Conservation (phyloP, 2,113 vertebrate genomes). For the Albula goreensis region DNA sequence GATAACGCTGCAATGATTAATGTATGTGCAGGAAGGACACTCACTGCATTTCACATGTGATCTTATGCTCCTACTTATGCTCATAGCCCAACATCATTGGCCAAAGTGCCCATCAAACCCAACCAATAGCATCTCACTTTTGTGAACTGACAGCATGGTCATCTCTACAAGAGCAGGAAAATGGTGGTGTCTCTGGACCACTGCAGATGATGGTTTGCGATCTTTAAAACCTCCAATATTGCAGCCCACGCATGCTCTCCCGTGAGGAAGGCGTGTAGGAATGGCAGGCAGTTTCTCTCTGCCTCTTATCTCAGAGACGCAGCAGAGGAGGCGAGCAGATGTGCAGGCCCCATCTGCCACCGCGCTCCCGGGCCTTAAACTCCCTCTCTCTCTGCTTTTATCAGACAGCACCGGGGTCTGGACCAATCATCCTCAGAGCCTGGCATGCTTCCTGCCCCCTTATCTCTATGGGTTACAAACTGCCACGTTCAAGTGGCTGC, state of each 20-base stretch:
- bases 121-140: no score
- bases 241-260: not conserved
- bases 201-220: not conserved
- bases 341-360: not conserved
- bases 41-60: not conserved
- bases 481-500: not conserved
- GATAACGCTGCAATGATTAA: no score
- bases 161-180: no score
- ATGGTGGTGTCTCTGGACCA: no score
- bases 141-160: no score
- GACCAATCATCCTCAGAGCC: constrained; percentile 18
- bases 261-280: not conserved
- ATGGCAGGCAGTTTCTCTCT: not conserved
- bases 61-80: no score
- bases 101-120: no score
- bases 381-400: not conserved
- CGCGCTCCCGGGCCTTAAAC: not conserved
- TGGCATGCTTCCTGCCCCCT: not conserved
- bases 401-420: not conserved
- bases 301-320: constrained; percentile 34
- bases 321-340: constrained; percentile 12
- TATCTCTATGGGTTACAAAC: constrained; percentile 19
- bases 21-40: no score
- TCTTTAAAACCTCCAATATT: not conserved
- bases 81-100: no score